These are phyloP conservation scores for Nasonovia ribisnigri DNA, from an alignment of 2,888 invertebrate species.

Conservation along the genomic window DNA sequence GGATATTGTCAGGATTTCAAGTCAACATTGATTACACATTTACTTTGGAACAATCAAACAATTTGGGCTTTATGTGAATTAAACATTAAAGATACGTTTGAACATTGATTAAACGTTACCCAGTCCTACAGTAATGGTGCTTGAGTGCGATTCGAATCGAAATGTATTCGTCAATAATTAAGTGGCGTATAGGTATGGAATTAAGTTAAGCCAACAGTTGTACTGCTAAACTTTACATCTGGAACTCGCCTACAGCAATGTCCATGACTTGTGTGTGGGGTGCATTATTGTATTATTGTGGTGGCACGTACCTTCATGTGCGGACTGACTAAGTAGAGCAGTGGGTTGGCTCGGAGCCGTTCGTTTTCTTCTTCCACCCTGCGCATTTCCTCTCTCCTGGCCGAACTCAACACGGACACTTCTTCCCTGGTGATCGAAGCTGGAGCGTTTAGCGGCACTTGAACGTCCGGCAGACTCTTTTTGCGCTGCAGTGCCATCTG, in stretches of 20 bases:
- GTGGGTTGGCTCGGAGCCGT: constrained; percentile 92
- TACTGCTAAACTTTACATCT: too few species aligned
- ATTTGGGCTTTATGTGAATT: neutral
- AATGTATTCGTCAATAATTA: neutral
- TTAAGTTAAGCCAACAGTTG: neutral
- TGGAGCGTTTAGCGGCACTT: constrained; percentile 83
- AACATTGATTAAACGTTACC: neutral
- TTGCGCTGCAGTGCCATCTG: constrained; percentile 88
- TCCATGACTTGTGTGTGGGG: neutral
- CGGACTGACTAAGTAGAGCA: constrained; percentile 96
- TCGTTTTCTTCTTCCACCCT: constrained; percentile 92
- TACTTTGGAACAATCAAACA: neutral
- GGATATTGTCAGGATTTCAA: neutral
- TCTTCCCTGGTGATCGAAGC: constrained; percentile 94
- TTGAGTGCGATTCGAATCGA: neutral
- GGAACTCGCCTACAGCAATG: neutral
- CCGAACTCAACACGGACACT: constrained; percentile 92
- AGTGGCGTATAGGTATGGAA: neutral
- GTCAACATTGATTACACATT: neutral
- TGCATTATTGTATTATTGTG: neutral
- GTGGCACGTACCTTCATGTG: constrained; percentile 84
- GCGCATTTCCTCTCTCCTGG: constrained; percentile 93
- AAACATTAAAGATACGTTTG: neutral
- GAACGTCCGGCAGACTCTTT: constrained; percentile 97
- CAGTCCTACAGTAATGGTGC: neutral